Evolutionary conservation across 2,797 vertebrate species (phyloP), one percentile per base, ranked within the genome.

Genomic region (Poeciliopsis paucimaculata): DNA sequence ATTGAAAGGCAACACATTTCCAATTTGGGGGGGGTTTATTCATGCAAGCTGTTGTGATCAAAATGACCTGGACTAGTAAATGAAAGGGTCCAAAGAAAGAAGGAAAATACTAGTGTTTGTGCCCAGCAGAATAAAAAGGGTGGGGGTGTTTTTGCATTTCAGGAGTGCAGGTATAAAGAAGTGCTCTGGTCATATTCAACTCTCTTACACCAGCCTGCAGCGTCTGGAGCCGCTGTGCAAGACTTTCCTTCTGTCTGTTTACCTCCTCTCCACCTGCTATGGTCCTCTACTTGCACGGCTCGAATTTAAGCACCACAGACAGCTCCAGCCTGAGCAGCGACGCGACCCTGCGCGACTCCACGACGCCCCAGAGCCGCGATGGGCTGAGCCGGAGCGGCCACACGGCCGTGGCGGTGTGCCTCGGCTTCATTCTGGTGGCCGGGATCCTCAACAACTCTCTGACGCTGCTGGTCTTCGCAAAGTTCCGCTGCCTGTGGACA

Each of bases 381-480:
- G 90, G 77, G 76, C 89, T 96, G 88, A 94, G 92, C 84, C 90
- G 93, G 31, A 90, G 86, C 1, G 94, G 94, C 26, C 96, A 96
- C 94, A 91, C 90, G 71, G 83, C 92, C 77, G 93, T 95, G 77
- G 95, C 95, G 0, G 89, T 94, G 20, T 95, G 88, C 83, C 95
- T 96, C 34, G 96, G 95, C 53, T 87, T 94, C 51, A 96, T 96
- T 34, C 75, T 96, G 8, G 89, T 93, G 72, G 87, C 94, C 28
- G 95, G 95, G 3, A 90, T 95, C 86, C 62, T 96, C 77, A 95
- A 78, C 84, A 96, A 96, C 86, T 88, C 93, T 4, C 71, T 96
- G 28, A 93, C 91, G 4, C 91, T 96, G 77, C 79, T 96, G 0
- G 81, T 96, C 20, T 96, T 96, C 78, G 93, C 93, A 16, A 94